phyloP scores from a whole-genome alignment of 2,888 invertebrate species.

The Slavum lentiscoides region DNA sequence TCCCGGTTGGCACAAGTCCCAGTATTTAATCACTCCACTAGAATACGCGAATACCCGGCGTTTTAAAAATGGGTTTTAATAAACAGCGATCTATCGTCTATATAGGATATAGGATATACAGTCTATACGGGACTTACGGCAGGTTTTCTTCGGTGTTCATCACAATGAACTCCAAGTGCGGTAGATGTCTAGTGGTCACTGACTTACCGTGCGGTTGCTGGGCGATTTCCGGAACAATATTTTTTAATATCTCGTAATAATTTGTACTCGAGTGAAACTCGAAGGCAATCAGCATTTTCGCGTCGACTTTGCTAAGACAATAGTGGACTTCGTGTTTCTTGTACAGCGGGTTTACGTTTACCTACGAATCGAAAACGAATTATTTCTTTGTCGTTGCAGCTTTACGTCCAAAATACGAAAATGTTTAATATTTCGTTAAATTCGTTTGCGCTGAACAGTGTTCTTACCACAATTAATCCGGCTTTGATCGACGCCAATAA shows the following conservation, averaged over 20 bases:
- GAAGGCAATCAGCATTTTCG: constrained; percentile 70
- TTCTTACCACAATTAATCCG: constrained; percentile 55
- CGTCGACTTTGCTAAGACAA: constrained; percentile 71
- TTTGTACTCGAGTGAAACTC: constrained; percentile 67
- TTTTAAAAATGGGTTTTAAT: too few relatives aligned
- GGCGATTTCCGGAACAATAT: constrained; percentile 66
- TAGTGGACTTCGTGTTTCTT: constrained; percentile 72
- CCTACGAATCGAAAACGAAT: constrained; percentile 60
- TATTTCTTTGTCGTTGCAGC: background rate
- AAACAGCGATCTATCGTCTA: too few relatives aligned
- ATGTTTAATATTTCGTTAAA: background rate
- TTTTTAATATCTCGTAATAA: constrained; percentile 69
- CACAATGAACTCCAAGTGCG: constrained; percentile 66
- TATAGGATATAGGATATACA: too few relatives aligned
- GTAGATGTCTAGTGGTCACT: constrained; percentile 62
- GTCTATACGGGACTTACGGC: constrained; percentile 62
- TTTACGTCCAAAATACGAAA: background rate
- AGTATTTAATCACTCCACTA: constrained; percentile 54
- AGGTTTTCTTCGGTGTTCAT: constrained; percentile 63
- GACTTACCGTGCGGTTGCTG: constrained; percentile 52
- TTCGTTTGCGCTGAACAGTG: background rate
- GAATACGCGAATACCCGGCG: background rate
- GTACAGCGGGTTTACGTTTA: constrained; percentile 78
- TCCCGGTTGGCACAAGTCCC: constrained; percentile 49
- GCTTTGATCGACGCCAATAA: constrained; percentile 71